These are phyloP conservation scores for Uloborus plumipes DNA, from an alignment of 2,888 invertebrate species.

Conservation along the genomic window DNA sequence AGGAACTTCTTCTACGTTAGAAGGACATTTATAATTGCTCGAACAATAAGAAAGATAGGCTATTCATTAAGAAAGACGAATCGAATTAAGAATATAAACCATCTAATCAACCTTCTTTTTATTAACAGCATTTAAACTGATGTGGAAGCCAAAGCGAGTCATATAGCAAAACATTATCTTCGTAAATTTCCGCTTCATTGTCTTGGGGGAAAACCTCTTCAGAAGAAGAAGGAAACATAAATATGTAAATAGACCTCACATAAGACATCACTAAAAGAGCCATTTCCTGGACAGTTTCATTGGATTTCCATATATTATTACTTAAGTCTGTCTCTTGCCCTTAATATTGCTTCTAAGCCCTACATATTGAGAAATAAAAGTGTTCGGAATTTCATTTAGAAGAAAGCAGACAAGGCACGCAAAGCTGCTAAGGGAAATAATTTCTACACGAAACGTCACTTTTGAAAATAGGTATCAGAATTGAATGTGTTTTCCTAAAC, in stretches of 20 bases:
- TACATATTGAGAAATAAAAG: background rate
- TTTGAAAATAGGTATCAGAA: background rate
- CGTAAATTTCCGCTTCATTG: slow-evolving; percentile 8
- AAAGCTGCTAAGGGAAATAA: background rate
- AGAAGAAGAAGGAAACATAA: slow-evolving; percentile 16
- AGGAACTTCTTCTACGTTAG: too few relatives aligned
- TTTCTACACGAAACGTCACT: slow-evolving; percentile 16
- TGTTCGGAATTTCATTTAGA: background rate
- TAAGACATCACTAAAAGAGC: slow-evolving; percentile 2
- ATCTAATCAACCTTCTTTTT: too few relatives aligned
- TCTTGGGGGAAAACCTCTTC: slow-evolving; percentile 12
- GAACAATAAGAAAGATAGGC: too few relatives aligned
- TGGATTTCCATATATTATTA: slow-evolving; percentile 50
- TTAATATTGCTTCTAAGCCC: slow-evolving; percentile 26
- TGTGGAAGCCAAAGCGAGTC: too few relatives aligned
- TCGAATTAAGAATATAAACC: too few relatives aligned
- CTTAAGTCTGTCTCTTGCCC: slow-evolving; percentile 7
- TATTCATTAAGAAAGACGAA: too few relatives aligned
- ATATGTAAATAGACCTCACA: slow-evolving; percentile 30
- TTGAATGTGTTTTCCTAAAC: background rate
- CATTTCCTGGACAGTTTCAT: slow-evolving; percentile 36
- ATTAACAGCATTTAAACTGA: too few relatives aligned
- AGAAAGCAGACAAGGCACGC: background rate
- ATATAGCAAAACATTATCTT: too few relatives aligned
- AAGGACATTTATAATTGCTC: too few relatives aligned